Evolutionary conservation across 2,888 invertebrate genomes (phyloP), one percentile per base, ranked within the genome.

Genomic region (Periphyllus acericola): DNA sequence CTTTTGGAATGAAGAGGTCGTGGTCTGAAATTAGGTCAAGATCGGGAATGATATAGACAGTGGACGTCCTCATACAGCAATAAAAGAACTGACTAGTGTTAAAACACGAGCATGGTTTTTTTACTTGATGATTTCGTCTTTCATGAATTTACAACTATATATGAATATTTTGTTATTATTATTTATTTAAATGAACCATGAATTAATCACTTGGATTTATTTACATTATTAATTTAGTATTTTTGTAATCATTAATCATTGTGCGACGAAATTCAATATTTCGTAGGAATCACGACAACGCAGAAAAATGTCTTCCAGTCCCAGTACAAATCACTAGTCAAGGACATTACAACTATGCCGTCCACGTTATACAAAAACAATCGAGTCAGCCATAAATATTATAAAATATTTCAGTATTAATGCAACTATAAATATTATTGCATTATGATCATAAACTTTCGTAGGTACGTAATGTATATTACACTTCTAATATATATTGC

Each of bases 21-120:
- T n/a, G 19, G 40, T 52, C 9, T 1, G 6, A 74, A 87, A 81
- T 81, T 32, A 25, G 87, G 87, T 87, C 87, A 87, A 87, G 87
- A 87, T 81, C 87, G 74, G 75, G 81, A 40, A 87, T 74, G 87
- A 87, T 81, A 55, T 81, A 75, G 40, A 66, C 80, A 87, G 87
- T 81, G 32, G 81, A 81, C 72, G 87, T 87, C 87, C 87, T 87
- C 80, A 46, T 72, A 72, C 32, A 34, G 84, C 66, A 85, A 84
- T 85, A 85, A 78, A 83, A 84, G 40, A 76, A 76, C 46, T 19
- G 32, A 46, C n/a, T 21, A 32, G 75, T 76, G 46, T 83, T 75
- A 0, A 36, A 83, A 75, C 34, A 83, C 55, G 21, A 46, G 32
- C 21, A 14, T 6, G 19, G 34, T n/a, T n/a, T n/a, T n/a, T n/a